phyloP scores from a whole-genome alignment of 2,888 invertebrate genomes.

The Nipponacmea schrenckii region DNA sequence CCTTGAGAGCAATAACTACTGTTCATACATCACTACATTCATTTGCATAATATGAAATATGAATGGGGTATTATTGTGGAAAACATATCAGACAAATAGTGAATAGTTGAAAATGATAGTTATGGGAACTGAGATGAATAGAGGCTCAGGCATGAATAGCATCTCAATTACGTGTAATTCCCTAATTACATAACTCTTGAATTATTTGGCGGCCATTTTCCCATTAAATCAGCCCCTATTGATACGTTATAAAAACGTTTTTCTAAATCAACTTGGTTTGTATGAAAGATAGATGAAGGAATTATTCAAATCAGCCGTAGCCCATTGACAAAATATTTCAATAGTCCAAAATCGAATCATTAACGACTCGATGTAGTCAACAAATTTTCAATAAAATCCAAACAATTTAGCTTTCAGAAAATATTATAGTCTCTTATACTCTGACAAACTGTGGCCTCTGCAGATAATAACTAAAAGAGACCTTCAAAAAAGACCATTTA shows the following conservation, averaged over 20 bases:
- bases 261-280: background rate
- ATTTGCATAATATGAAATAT: too few relatives aligned
- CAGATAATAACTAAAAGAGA: too few relatives aligned
- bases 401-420: background rate
- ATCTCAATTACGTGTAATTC: background rate
- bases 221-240: background rate
- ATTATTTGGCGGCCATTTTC: background rate
- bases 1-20: too few relatives aligned
- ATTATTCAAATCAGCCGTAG: background rate
- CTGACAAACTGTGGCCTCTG: too few relatives aligned
- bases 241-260: background rate
- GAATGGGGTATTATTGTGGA: too few relatives aligned
- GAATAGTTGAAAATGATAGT: too few relatives aligned
- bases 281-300: background rate
- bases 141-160: background rate
- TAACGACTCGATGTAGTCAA: background rate
- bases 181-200: background rate
- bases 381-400: constrained; percentile 7
- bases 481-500: too few relatives aligned
- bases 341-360: background rate
- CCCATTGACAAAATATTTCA: background rate
- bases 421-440: background rate
- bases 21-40: too few relatives aligned
- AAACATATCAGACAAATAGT: too few relatives aligned
- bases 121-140: background rate